phyloP scores from a whole-genome alignment of 23 tunicate species.

The Trididemnum nubilum region DNA sequence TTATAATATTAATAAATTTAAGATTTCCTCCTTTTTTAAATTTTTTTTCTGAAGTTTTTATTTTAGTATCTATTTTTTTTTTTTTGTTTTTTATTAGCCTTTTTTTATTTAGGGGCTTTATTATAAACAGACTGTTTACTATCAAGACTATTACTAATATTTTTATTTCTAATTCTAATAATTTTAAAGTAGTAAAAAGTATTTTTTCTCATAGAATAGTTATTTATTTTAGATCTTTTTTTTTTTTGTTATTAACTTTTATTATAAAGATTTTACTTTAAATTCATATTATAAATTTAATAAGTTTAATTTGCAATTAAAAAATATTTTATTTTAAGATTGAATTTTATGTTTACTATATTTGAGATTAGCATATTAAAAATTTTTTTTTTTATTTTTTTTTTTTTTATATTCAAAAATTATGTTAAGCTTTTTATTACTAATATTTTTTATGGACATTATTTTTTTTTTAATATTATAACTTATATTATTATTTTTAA shows the following conservation, averaged over 20 bases:
- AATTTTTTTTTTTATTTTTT: neutral
- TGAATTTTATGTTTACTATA: neutral
- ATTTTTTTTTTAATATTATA: too few species aligned
- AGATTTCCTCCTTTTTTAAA: constrained; percentile 24
- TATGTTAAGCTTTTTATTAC: neutral
- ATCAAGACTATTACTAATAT: neutral
- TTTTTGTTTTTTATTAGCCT: neutral
- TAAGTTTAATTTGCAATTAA: too few species aligned
- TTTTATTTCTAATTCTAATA: neutral
- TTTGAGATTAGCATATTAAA: too few species aligned
- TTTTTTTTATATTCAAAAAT: neutral
- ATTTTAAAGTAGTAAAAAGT: neutral
- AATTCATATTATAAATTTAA: neutral
- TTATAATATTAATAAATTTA: neutral
- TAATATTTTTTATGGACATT: too few species aligned
- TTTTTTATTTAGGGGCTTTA: neutral
- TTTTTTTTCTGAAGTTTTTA: constrained; percentile 10
- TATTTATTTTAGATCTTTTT: neutral
- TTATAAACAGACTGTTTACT: neutral
- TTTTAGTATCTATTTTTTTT: neutral
- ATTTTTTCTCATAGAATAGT: neutral
- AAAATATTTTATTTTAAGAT: too few species aligned
- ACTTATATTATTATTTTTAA: too few species aligned
- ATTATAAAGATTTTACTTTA: neutral
- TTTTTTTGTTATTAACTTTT: neutral